Evolutionary conservation across 2,797 vertebrate genomes (phyloP), one percentile per base, ranked within the genome.

Genomic region (Parambassis ranga): DNA sequence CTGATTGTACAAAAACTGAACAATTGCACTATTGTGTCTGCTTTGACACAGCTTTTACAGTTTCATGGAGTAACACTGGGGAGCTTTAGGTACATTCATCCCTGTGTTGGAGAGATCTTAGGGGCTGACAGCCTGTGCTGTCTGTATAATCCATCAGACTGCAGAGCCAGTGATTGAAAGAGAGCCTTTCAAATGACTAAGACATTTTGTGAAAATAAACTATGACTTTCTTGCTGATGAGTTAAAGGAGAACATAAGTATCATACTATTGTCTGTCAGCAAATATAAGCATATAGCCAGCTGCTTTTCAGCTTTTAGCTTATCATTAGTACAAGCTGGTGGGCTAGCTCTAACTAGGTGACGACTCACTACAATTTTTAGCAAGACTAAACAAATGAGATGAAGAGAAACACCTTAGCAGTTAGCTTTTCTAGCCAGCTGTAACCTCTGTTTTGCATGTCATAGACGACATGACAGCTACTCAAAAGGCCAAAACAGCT

Each of bases 21-120:
- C 84, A 87, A 64, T 75, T 46, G 63, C 16, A 8, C 57, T 67
- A 70, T 82, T 87, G 81, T 87, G 38, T 81, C 41, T 13, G 37
- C 65, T 70, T 57, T 64, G 52, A 77, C 69, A 51, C 28, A 4
- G 50, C 43, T 56, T 72, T 71, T 49, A 50, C 20, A 61, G 66
- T 65, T 37, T 42, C 47, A 52, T 38, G 37, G 44, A 67, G 71
- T 51, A 49, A 69, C 57, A 58, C 8, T 18, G 30, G 61, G 56
- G 46, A 52, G 33, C 46, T 51, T 30, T 26, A 23, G 53, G 48
- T 46, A 15, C 35, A 69, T 70, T 18, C 43, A 75, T 62, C 27
- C 46, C 16, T 37, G 16, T 48, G 43, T 55, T 13, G 30, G 38
- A 55, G 50, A 44, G 65, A 76, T 55, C 70, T 47, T 38, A 28